Conservation (phyloP, 2,113 vertebrate species). For the Centrocercus urophasianus region DNA sequence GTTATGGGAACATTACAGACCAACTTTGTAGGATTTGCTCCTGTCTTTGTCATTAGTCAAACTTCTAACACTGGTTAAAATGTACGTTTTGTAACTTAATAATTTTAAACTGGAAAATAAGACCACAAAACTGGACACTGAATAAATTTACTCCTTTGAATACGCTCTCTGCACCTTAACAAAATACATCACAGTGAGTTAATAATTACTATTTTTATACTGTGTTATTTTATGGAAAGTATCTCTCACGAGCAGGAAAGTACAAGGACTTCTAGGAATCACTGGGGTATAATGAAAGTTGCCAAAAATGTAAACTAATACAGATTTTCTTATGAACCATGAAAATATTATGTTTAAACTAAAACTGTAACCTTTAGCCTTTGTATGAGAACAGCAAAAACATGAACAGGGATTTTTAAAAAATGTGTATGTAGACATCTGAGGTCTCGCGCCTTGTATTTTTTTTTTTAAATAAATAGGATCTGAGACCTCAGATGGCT, state of each 20-base stretch:
- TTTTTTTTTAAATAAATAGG: slow-evolving; percentile 20
- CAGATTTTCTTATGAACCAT: slow-evolving; percentile 79
- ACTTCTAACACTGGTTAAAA: neutral
- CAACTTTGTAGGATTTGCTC: neutral
- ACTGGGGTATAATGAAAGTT: slow-evolving; percentile 76
- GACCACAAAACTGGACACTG: neutral
- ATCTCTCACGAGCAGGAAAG: slow-evolving; percentile 76
- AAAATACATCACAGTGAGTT: slow-evolving; percentile 70
- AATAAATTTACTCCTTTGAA: slow-evolving; percentile 18
- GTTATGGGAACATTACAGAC: neutral
- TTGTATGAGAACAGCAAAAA: slow-evolving; percentile 66
- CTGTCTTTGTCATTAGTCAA: neutral
- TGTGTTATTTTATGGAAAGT: slow-evolving; percentile 76
- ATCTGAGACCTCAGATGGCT: neutral
- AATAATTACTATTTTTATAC: slow-evolving; percentile 76
- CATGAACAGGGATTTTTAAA: slow-evolving; percentile 38
- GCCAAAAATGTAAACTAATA: slow-evolving; percentile 83
- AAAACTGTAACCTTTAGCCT: slow-evolving; percentile 74
- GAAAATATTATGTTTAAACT: slow-evolving; percentile 79
- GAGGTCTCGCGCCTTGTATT: slow-evolving; percentile 58
- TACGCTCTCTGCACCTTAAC: slow-evolving; percentile 29
- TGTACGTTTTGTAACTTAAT: neutral
- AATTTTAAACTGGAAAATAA: slow-evolving; percentile 6
- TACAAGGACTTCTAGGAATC: slow-evolving; percentile 75
- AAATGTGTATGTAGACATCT: slow-evolving; percentile 49